phyloP scores from a whole-genome alignment of 2,113 vertebrate genomes.

The Anseranas semipalmata region DNA sequence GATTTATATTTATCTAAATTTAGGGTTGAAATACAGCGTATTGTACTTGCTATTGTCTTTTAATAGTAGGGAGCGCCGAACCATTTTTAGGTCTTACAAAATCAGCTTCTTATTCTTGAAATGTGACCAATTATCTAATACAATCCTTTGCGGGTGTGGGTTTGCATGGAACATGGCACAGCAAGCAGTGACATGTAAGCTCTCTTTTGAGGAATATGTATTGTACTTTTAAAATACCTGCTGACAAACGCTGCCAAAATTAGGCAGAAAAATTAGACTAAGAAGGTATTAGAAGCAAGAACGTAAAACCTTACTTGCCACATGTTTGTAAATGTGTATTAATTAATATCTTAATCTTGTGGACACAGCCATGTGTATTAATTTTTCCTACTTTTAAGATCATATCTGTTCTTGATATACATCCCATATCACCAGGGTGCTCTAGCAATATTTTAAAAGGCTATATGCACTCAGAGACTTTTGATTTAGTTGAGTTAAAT shows the following conservation, averaged over 20 bases:
- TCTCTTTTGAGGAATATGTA: conserved; percentile 10
- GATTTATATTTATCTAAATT: conserved; percentile 51
- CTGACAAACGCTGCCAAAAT: conserved; percentile 39
- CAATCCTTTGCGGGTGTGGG: conserved; percentile 9
- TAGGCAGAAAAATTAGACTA: neutral
- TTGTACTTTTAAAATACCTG: conserved; percentile 4
- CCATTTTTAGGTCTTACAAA: conserved; percentile 25
- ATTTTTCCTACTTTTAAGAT: neutral
- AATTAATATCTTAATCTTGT: neutral
- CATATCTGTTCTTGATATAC: neutral
- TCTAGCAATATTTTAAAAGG: neutral
- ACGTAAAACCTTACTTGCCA: neutral
- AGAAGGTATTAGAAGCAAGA: neutral
- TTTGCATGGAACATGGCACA: conserved; percentile 15
- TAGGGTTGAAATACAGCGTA: neutral
- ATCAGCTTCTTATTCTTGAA: conserved; percentile 19
- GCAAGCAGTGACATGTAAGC: neutral
- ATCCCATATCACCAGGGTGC: neutral
- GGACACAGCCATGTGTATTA: neutral
- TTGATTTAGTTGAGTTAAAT: neutral
- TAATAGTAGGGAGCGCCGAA: conserved; percentile 29
- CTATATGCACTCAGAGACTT: neutral
- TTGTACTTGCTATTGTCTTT: neutral
- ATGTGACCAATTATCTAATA: conserved; percentile 33
- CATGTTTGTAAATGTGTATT: neutral